These are phyloP conservation scores for Alauda arvensis DNA, from an alignment of 2,797 vertebrate genomes.

Conservation along the genomic window DNA sequence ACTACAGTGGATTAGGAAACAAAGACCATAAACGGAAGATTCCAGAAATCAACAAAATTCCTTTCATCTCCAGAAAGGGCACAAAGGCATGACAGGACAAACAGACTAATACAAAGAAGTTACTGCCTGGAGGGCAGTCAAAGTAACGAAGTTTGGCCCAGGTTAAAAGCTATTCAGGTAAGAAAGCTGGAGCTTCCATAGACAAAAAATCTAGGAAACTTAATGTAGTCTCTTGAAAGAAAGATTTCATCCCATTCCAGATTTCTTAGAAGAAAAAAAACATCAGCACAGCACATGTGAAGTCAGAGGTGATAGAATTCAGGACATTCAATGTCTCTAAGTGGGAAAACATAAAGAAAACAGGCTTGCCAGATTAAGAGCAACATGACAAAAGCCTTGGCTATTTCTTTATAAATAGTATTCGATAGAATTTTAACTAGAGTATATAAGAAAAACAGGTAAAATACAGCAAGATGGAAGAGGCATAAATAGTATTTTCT, in stretches of 20 bases:
- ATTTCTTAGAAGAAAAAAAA: not conserved
- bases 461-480: not conserved
- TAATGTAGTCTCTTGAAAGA: not conserved
- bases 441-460: not conserved
- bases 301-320: not conserved
- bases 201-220: not conserved
- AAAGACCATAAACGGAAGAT: not conserved
- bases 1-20: not conserved
- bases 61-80: not conserved
- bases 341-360: not conserved
- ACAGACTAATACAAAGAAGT: not conserved
- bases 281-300: not conserved
- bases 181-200: not conserved
- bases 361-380: not conserved
- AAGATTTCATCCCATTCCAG: not conserved
- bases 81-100: not conserved
- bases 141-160: not conserved
- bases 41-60: not conserved
- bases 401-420: not conserved
- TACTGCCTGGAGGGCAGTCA: not conserved
- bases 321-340: not conserved
- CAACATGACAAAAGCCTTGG: not conserved
- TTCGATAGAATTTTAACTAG: not conserved
- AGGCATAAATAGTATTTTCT: not conserved
- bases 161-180: not conserved